Evolutionary conservation across 2,888 invertebrate species (phyloP).

Genomic region (Lasioglossum malachurum): DNA sequence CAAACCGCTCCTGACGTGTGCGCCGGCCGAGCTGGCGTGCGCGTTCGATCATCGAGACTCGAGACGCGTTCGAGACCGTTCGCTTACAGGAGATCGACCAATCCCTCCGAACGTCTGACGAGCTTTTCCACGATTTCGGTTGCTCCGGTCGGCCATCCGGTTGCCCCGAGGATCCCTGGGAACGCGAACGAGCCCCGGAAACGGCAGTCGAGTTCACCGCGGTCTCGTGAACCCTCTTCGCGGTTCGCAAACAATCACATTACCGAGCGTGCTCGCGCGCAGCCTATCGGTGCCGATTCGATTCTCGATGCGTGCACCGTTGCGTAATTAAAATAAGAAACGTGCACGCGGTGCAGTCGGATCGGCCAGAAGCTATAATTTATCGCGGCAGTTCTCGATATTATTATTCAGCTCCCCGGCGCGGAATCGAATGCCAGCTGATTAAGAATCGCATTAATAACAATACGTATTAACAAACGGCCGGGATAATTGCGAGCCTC

Average conservation of each 20-base stretch:
- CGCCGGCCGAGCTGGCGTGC: constrained; percentile 30
- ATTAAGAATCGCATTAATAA: constrained; percentile 14
- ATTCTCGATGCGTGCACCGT: constrained; percentile 30
- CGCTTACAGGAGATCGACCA: neutral
- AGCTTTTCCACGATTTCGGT: constrained; percentile 14
- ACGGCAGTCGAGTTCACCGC: neutral
- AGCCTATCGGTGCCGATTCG: constrained; percentile 25
- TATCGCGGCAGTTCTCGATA: neutral
- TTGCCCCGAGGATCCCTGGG: neutral
- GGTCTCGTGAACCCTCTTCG: constrained; percentile 7
- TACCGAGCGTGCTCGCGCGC: neutral
- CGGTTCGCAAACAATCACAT: constrained; percentile 29
- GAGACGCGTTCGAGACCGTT: constrained; percentile 5
- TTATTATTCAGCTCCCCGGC: constrained; percentile 10
- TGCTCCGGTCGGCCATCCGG: neutral
- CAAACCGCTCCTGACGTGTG: constrained; percentile 68
- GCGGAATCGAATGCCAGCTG: constrained; percentile 24
- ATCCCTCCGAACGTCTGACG: neutral
- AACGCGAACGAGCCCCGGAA: neutral
- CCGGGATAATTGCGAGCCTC: constrained; percentile 35
- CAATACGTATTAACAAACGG: constrained; percentile 24
- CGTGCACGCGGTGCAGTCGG: neutral
- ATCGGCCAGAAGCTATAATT: neutral
- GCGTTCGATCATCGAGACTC: constrained; percentile 17
- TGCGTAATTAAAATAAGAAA: constrained; percentile 26